phyloP scores from a whole-genome alignment of 2,797 vertebrate genomes.

The Poecilia gillii region DNA sequence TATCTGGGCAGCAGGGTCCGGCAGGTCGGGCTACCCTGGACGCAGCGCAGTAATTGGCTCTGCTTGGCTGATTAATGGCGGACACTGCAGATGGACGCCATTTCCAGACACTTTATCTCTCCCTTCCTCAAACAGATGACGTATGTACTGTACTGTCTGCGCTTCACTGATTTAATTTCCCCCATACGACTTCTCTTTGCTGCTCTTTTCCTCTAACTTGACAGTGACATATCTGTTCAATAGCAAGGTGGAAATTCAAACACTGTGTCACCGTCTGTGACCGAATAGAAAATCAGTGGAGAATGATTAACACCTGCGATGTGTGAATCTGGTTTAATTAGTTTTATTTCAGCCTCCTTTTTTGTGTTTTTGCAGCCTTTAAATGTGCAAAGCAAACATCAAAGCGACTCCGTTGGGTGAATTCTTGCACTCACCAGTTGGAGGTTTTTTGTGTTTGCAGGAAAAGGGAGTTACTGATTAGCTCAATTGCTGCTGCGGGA shows the following conservation, averaged over 20 bases:
- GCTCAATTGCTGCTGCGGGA: conserved; percentile 41
- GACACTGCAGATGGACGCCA: conserved; percentile 77
- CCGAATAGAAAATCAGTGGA: conserved; percentile 68
- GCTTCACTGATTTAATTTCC: conserved; percentile 38
- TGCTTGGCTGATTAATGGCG: conserved; percentile 80
- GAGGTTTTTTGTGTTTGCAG: conserved; percentile 43
- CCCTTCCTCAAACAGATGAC: conserved; percentile 50
- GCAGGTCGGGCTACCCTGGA: conserved; percentile 65
- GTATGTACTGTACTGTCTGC: conserved; percentile 17
- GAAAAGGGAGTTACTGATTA: conserved; percentile 64
- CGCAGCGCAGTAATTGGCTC: conserved; percentile 76
- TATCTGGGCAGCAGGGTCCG: conserved; percentile 67
- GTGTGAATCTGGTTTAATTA: conserved; percentile 48
- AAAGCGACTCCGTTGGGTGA: conserved; percentile 5
- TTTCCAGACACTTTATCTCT: conserved; percentile 62
- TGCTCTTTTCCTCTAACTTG: conserved; percentile 59
- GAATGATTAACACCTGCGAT: conserved; percentile 71
- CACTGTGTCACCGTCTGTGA: conserved; percentile 56
- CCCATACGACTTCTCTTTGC: conserved; percentile 27
- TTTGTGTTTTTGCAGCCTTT: conserved; percentile 25
- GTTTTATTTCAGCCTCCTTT: conserved; percentile 35
- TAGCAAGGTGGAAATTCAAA: conserved; percentile 65
- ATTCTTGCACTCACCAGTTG: conserved; percentile 31
- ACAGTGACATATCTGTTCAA: conserved; percentile 46
- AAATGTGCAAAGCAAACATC: conserved; percentile 38